These are phyloP conservation scores for Celastrina argiolus DNA, from an alignment of 2,888 invertebrate genomes.

Conservation along the genomic window DNA sequence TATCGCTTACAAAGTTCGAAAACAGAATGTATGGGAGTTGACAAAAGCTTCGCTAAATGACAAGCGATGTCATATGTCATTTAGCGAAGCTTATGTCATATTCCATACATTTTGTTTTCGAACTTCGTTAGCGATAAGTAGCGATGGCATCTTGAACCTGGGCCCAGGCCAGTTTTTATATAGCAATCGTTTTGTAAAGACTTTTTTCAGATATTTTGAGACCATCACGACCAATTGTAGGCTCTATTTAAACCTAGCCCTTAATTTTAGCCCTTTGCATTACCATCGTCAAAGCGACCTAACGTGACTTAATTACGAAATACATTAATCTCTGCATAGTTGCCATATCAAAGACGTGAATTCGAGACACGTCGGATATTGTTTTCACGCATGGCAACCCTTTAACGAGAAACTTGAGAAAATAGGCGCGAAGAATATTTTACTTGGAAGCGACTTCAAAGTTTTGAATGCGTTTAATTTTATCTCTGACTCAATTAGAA, in stretches of 20 bases:
- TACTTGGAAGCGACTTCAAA: constrained; percentile 13
- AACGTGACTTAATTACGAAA: constrained; percentile 19
- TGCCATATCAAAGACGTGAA: constrained; percentile 55
- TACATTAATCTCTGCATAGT: constrained; percentile 23
- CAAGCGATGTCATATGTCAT: too few relatives aligned
- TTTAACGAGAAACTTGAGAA: constrained; percentile 55
- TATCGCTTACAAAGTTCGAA: too few relatives aligned
- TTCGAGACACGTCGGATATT: constrained; percentile 64
- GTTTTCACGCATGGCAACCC: constrained; percentile 68
- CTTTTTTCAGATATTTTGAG: too few relatives aligned
- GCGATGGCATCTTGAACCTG: too few relatives aligned
- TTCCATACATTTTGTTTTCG: too few relatives aligned
- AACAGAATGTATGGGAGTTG: too few relatives aligned
- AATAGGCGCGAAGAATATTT: constrained; percentile 13
- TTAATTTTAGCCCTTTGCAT: background rate
- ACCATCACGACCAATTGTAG: too few relatives aligned
- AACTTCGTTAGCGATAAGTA: too few relatives aligned
- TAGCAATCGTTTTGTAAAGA: too few relatives aligned
- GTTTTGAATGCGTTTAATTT: constrained; percentile 9
- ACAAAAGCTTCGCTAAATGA: too few relatives aligned
- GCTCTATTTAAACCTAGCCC: background rate
- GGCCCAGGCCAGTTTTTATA: too few relatives aligned
- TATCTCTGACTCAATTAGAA: background rate
- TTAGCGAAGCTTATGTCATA: too few relatives aligned
- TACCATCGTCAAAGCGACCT: background rate